Conservation (phyloP, 1,140 invertebrate genomes). For the Drosophila mauritiana region DNA sequence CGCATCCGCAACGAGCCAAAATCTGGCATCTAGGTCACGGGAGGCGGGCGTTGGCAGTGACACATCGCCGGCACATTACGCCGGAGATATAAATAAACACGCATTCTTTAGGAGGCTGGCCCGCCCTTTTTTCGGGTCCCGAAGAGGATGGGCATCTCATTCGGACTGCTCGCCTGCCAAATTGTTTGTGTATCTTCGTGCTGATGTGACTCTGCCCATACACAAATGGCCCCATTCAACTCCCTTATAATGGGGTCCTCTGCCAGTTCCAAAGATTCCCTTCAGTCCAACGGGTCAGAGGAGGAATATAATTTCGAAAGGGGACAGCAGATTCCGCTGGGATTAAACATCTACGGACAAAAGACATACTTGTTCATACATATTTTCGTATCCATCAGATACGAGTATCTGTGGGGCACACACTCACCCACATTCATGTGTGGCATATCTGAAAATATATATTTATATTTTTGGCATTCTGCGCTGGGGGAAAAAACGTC, state of each 20-base stretch:
- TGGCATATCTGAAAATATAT: slow-evolving; percentile 32
- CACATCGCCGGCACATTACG: slow-evolving; percentile 68
- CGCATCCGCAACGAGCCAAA: slow-evolving; percentile 38
- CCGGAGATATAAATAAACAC: slow-evolving; percentile 70
- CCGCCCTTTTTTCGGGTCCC: slow-evolving; percentile 8
- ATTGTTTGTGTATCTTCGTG: slow-evolving; percentile 46
- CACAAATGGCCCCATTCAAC: slow-evolving; percentile 65
- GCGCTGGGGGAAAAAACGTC: slow-evolving; percentile 4
- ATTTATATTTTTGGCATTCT: slow-evolving; percentile 43
- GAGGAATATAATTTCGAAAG: slow-evolving; percentile 18
- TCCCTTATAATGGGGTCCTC: slow-evolving; percentile 41
- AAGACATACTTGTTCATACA: slow-evolving; percentile 6
- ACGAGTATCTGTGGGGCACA: slow-evolving; percentile 19
- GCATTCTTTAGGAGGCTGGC: slow-evolving; percentile 29
- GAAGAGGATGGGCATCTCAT: slow-evolving; percentile 29
- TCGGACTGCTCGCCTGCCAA: slow-evolving; percentile 35
- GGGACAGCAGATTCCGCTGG: slow-evolving; percentile 35
- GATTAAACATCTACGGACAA: slow-evolving; percentile 29
- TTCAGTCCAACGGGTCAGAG: slow-evolving; percentile 25
- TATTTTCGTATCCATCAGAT: slow-evolving; percentile 33
- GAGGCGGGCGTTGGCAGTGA: slow-evolving; percentile 46
- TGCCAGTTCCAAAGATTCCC: not conserved
- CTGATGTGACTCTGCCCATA: slow-evolving; percentile 58
- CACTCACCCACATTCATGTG: slow-evolving; percentile 12
- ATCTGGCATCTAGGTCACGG: slow-evolving; percentile 66